phyloP scores from a whole-genome alignment of 92 coral and sea anemone species.

The Diadumene lineata region DNA sequence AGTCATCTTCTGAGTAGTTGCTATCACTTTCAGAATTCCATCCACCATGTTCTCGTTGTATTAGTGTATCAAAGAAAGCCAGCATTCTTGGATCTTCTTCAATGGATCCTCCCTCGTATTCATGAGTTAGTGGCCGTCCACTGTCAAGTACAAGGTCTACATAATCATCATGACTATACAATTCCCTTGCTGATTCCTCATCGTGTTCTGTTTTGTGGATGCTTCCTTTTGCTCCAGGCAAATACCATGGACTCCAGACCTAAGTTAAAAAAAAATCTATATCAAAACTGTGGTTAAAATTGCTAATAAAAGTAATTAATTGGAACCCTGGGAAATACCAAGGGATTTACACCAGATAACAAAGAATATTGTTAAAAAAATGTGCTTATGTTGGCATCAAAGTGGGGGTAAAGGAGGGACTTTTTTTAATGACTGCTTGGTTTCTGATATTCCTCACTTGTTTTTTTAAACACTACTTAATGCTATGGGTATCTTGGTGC shows the following conservation, averaged over 20 bases:
- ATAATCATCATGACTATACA: conserved; percentile 84
- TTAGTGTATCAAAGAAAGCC: conserved; percentile 92
- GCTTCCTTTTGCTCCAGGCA: conserved; percentile 57
- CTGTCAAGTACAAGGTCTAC: conserved; percentile 69
- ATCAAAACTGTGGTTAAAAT: no score
- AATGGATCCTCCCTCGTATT: conserved; percentile 73
- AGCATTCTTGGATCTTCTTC: conserved; percentile 94
- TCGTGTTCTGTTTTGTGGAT: conserved; percentile 12
- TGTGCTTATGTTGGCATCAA: no score
- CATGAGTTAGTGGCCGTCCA: conserved; percentile 85
- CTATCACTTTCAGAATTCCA: conserved; percentile 71
- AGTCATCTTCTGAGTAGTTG: conserved; percentile 66
- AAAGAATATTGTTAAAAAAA: no score
- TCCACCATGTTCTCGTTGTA: conserved; percentile 66
- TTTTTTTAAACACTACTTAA: no score
- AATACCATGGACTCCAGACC: conserved; percentile 96
- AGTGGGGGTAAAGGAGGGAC: no score
- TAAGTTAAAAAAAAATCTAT: conserved; percentile 39
- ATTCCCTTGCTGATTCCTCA: conserved; percentile 37
- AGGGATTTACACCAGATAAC: no score
- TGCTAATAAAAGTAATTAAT: no score
- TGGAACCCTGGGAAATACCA: no score
- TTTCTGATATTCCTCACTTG: no score
- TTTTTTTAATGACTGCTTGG: no score
- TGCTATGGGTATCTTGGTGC: no score